Conservation (phyloP, 2,888 invertebrate species). For the Yponomeuta malinellus region DNA sequence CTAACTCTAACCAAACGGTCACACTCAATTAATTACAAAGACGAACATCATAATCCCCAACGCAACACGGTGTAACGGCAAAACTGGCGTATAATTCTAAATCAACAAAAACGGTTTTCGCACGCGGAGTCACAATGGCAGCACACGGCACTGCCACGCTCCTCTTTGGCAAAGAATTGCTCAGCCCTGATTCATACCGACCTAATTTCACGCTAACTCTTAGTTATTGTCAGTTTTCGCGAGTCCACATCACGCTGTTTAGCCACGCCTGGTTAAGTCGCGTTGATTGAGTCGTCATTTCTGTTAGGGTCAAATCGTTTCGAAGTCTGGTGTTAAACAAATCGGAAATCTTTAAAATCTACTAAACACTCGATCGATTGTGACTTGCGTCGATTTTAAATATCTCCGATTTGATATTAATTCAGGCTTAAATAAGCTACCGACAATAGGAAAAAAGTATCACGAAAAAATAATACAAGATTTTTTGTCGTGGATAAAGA, state of each 20-base stretch:
- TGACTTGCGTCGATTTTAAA: neutral
- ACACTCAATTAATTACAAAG: slow-evolving; percentile 52
- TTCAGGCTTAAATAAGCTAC: slow-evolving; percentile 59
- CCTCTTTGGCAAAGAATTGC: slow-evolving; percentile 43
- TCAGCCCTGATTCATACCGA: slow-evolving; percentile 61
- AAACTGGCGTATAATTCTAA: slow-evolving; percentile 40
- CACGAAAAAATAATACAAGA: slow-evolving; percentile 48
- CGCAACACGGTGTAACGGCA: slow-evolving; percentile 26
- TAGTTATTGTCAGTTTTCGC: slow-evolving; percentile 63
- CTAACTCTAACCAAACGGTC: slow-evolving; percentile 25
- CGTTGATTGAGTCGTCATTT: slow-evolving; percentile 56
- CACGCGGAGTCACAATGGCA: slow-evolving; percentile 52
- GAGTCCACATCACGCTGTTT: slow-evolving; percentile 64
- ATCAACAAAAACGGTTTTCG: slow-evolving; percentile 62
- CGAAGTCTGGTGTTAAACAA: slow-evolving; percentile 35
- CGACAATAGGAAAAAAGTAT: slow-evolving; percentile 48
- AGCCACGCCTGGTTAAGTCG: slow-evolving; percentile 53
- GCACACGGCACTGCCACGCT: slow-evolving; percentile 65
- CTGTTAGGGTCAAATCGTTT: slow-evolving; percentile 24
- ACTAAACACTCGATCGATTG: no score
- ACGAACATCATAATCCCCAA: slow-evolving; percentile 36
- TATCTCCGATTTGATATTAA: slow-evolving; percentile 39
- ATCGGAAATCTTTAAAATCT: no score
- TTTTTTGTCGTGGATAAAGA: slow-evolving; percentile 48
- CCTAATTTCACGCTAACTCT: slow-evolving; percentile 69